Evolutionary conservation across 2,113 vertebrate genomes (phyloP).

Genomic region (Caretta caretta): DNA sequence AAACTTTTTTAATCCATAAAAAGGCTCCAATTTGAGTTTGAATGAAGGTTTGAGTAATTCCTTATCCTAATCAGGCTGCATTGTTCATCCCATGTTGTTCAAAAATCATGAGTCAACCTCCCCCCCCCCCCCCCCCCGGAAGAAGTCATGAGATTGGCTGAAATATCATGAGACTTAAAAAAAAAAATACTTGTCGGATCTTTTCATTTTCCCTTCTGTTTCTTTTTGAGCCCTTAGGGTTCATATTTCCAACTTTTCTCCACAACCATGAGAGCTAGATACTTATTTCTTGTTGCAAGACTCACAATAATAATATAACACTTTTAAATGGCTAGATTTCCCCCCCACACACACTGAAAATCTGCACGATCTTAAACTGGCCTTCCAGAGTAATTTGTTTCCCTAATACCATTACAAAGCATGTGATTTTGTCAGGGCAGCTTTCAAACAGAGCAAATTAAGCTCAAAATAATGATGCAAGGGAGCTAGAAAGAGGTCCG

Average conservation of each 20-base stretch:
- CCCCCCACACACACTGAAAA: too few species aligned
- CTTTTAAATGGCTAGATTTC: background rate
- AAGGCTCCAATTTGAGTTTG: background rate
- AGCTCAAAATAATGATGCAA: background rate
- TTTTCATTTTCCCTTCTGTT: background rate
- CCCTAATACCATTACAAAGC: fast-evolving
- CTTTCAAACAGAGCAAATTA: background rate
- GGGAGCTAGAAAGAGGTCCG: background rate
- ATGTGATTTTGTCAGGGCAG: background rate
- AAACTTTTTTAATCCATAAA: background rate
- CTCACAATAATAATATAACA: background rate
- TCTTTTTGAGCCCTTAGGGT: background rate
- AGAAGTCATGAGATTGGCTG: background rate
- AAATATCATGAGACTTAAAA: background rate
- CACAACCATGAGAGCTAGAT: background rate
- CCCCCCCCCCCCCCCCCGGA: background rate
- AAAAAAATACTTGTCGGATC: background rate
- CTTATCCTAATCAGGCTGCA: background rate
- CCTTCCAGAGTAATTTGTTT: background rate
- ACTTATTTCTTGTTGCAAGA: background rate
- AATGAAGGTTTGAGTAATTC: background rate
- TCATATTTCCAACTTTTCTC: background rate
- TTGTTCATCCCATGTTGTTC: background rate
- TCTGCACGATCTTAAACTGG: background rate
- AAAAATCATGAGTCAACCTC: background rate